Conservation (phyloP, 2,797 vertebrate genomes). For the Malacoctenus gilli region DNA sequence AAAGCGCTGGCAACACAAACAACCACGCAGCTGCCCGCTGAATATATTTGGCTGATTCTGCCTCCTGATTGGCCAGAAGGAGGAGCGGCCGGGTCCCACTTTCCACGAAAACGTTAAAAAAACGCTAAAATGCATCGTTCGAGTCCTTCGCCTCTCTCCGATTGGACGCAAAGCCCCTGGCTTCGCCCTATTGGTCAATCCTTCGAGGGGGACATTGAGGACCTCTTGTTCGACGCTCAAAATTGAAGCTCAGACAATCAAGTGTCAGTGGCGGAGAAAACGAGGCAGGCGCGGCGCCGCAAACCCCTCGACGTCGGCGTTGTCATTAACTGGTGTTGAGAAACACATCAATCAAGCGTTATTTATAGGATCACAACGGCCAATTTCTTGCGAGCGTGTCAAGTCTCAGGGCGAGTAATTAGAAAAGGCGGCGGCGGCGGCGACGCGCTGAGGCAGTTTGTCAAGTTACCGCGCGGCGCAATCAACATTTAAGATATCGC, state of each 20-base stretch:
- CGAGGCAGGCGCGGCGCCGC: not conserved
- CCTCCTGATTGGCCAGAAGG: not conserved
- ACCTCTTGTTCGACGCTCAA: too few species aligned
- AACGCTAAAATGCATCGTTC: too few species aligned
- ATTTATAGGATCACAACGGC: conserved; percentile 45
- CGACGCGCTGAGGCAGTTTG: conserved; percentile 33
- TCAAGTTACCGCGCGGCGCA: conserved; percentile 17
- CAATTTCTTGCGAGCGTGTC: conserved; percentile 18
- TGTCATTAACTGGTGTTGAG: conserved; percentile 39
- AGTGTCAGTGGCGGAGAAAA: too few species aligned
- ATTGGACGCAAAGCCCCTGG: too few species aligned
- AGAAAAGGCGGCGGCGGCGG: too few species aligned
- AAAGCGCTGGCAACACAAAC: not conserved
- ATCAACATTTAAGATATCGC: conserved; percentile 19
- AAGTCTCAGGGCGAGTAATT: conserved; percentile 36
- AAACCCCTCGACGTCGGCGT: conserved; percentile 12
- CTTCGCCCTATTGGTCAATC: too few species aligned
- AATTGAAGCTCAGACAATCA: too few species aligned
- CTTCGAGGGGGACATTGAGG: too few species aligned
- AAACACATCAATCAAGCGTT: conserved; percentile 56
- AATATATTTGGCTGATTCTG: not conserved
- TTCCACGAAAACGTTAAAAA: not conserved
- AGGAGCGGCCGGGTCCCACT: not conserved
- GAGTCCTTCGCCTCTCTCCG: too few species aligned
- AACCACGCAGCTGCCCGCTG: not conserved